Evolutionary conservation across 2,797 vertebrate species (phyloP), one percentile per base, ranked within the genome.

Genomic region (Acipenser transmontanus): DNA sequence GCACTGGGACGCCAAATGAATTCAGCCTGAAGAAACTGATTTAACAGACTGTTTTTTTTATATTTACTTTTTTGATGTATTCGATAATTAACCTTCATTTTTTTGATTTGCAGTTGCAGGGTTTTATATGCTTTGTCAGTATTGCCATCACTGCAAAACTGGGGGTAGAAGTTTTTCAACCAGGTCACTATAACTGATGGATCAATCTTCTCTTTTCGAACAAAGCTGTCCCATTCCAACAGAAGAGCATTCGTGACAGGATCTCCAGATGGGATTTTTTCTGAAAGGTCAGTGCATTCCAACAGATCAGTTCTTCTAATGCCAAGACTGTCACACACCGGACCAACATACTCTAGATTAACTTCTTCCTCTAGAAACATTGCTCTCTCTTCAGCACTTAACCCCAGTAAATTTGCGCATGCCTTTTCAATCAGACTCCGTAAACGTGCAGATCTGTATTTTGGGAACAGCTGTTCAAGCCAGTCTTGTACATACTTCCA

Each of bases 341-440:
- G 87, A 8, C 90, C 90, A 0, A 91, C 88, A 71, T 87, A 91
- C 70, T 85, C 85, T 72, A 92, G 91, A 78, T 91, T 89, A 52
- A 84, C 85, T 0, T 80, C 51, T 1, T 85, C 80, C 7, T 85
- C 82, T 62, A 92, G 70, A 69, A 92, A 92, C 6, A 52, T 56
- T 50, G 60, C 17, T 67, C 85, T 82, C 0, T 83, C 80, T 0
- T 81, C 77, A 5, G 64, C 70, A 50, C 71, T 77, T 51, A 92
- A 78, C 63, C 85, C 89, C 70, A 84, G 56, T 2, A 85, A 81
- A 8, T 86, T 82, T 2, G 79, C 82, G 2, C 80, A 80, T 66
- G 84, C 85, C 67, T 81, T 84, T 73, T 89, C 87, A 67, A 91
- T 87, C 74, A 92, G 70, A 63, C 84, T 68, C 8, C 77, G 85